phyloP scores from a whole-genome alignment of 2,888 invertebrate genomes.

The Folsomia manolachei region DNA sequence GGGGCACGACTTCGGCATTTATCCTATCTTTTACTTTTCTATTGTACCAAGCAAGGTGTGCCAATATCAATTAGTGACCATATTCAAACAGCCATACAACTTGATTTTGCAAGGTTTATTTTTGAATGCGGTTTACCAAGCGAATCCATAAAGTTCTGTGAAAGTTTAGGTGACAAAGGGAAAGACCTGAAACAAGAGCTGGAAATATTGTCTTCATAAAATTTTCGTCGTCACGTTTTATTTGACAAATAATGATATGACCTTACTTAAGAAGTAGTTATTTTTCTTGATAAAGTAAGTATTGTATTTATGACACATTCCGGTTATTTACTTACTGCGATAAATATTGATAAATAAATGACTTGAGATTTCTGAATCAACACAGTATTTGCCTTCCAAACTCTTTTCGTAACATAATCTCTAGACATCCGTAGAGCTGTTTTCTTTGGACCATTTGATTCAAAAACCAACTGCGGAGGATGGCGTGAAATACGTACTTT shows the following conservation, averaged over 20 bases:
- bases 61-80: slow-evolving; percentile 41
- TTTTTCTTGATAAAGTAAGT: too few relatives aligned
- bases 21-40: slow-evolving; percentile 39
- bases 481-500: slow-evolving; percentile 13
- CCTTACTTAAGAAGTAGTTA: too few relatives aligned
- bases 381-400: background rate
- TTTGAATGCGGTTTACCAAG: slow-evolving; percentile 45
- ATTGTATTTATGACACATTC: too few relatives aligned
- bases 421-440: background rate
- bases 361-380: too few relatives aligned
- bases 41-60: slow-evolving; percentile 37
- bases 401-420: background rate
- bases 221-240: background rate
- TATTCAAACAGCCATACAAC: slow-evolving; percentile 43
- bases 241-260: too few relatives aligned
- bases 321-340: too few relatives aligned
- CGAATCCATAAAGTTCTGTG: slow-evolving; percentile 47
- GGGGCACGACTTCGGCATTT: slow-evolving; percentile 46
- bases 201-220: slow-evolving; percentile 43
- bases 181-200: slow-evolving; percentile 47
- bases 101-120: slow-evolving; percentile 49
- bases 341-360: too few relatives aligned
- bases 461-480: slow-evolving; percentile 14
- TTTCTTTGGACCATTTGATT: slow-evolving; percentile 27
- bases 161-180: slow-evolving; percentile 40